Conservation (phyloP, 2,888 invertebrate species). For the Zhengitettix transpicula region DNA sequence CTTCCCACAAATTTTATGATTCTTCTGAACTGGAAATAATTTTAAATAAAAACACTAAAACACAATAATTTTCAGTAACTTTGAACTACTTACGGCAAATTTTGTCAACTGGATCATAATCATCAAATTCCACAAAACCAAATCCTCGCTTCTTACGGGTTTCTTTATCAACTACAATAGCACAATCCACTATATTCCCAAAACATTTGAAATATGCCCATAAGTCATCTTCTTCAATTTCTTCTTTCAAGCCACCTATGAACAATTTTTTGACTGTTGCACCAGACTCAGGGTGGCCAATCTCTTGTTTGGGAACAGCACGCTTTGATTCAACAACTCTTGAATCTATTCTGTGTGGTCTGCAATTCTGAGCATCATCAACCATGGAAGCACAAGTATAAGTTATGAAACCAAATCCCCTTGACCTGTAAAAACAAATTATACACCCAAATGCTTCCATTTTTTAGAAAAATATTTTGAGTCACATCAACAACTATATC, state of each 20-base stretch:
- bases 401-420: constrained; percentile 97
- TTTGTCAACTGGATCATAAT: constrained; percentile 94
- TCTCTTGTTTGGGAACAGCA: constrained; percentile 80
- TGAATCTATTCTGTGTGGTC: constrained; percentile 43
- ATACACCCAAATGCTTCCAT: too few relatives aligned
- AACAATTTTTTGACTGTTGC: constrained; percentile 90
- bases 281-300: constrained; percentile 81
- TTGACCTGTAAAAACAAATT: constrained; percentile 37
- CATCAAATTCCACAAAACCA: constrained; percentile 92
- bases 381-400: constrained; percentile 88
- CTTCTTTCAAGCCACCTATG: constrained; percentile 85
- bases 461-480: too few relatives aligned
- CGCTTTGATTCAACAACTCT: constrained; percentile 91
- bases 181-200: constrained; percentile 67
- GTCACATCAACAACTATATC: too few relatives aligned
- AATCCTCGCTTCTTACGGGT: constrained; percentile 90
- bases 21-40: constrained; percentile 47
- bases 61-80: too few relatives aligned
- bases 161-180: constrained; percentile 81
- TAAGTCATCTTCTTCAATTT: constrained; percentile 78
- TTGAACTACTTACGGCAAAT: constrained; percentile 61
- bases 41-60: not conserved
- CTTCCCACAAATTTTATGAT: constrained; percentile 69
- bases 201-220: constrained; percentile 65
- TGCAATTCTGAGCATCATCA: constrained; percentile 69